These are phyloP conservation scores for Notechis scutatus DNA, from an alignment of 2,113 vertebrate species.

Conservation along the genomic window DNA sequence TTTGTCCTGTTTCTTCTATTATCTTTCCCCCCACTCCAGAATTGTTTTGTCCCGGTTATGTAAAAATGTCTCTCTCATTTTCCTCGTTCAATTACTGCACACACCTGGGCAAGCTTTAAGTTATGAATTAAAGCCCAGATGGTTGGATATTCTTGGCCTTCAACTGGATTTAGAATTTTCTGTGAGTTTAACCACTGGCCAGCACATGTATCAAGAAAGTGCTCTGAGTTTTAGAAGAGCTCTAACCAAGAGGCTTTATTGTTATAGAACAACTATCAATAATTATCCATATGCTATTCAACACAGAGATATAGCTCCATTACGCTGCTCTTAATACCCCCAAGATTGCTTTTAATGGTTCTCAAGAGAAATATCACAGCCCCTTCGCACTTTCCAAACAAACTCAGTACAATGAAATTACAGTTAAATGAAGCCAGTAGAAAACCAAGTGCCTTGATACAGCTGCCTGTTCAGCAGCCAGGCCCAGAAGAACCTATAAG, in stretches of 20 bases:
- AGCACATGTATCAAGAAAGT: neutral
- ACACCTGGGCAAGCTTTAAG: neutral
- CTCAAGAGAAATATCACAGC: neutral
- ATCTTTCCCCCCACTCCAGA: no score
- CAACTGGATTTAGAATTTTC: neutral
- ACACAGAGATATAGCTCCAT: neutral
- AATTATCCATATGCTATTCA: neutral
- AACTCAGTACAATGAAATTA: neutral
- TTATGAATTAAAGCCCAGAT: neutral
- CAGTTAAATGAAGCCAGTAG: neutral
- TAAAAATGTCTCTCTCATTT: neutral
- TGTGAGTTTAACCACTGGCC: neutral
- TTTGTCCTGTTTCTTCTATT: neutral
- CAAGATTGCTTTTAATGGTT: neutral
- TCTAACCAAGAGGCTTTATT: neutral
- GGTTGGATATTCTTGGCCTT: neutral
- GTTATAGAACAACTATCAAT: neutral
- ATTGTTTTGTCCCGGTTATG: neutral
- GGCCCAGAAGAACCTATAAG: neutral
- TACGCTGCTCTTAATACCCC: neutral
- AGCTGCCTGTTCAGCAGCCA: neutral
- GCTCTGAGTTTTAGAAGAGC: neutral
- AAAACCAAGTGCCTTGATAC: neutral
- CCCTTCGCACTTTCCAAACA: neutral
- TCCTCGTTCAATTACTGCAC: neutral